Evolutionary conservation across 2,113 vertebrate genomes (phyloP).

Genomic region (Piliocolobus tephrosceles): DNA sequence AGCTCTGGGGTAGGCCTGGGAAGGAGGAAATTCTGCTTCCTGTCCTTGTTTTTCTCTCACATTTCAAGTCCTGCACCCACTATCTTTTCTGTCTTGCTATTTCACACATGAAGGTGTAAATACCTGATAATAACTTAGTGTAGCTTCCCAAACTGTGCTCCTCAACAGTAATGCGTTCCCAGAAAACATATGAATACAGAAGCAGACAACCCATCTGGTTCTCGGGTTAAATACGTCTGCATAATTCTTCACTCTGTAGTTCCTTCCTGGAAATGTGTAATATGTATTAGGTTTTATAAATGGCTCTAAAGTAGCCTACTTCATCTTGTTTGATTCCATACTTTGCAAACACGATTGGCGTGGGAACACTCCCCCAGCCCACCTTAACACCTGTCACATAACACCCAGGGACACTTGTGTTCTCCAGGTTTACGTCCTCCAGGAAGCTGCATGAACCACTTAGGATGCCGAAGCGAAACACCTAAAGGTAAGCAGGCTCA

Average conservation of each 20-base stretch:
- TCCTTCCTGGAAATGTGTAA: not conserved
- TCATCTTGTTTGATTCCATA: not conserved
- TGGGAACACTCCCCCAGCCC: rapidly evolving
- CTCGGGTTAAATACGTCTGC: not conserved
- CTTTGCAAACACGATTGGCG: not conserved
- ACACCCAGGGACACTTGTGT: not conserved
- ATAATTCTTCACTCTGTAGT: not conserved
- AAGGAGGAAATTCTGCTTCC: not conserved
- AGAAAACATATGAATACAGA: conserved; percentile 38
- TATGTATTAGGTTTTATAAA: not conserved
- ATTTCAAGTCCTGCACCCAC: not conserved
- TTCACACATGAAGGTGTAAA: not conserved
- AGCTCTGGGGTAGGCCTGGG: not conserved
- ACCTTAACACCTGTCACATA: rapidly evolving
- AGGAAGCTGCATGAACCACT: not conserved
- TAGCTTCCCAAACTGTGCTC: not conserved
- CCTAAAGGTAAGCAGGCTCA: not conserved
- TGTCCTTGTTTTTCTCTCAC: not conserved
- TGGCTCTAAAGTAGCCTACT: not conserved
- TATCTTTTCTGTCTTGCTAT: not conserved
- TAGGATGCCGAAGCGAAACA: not conserved
- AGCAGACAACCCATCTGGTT: not conserved
- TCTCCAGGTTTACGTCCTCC: not conserved
- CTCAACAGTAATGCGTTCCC: not conserved
- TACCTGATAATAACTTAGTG: not conserved